These are phyloP conservation scores for Drosophila pachea DNA, from an alignment of 1,140 invertebrate species.

Conservation along the genomic window DNA sequence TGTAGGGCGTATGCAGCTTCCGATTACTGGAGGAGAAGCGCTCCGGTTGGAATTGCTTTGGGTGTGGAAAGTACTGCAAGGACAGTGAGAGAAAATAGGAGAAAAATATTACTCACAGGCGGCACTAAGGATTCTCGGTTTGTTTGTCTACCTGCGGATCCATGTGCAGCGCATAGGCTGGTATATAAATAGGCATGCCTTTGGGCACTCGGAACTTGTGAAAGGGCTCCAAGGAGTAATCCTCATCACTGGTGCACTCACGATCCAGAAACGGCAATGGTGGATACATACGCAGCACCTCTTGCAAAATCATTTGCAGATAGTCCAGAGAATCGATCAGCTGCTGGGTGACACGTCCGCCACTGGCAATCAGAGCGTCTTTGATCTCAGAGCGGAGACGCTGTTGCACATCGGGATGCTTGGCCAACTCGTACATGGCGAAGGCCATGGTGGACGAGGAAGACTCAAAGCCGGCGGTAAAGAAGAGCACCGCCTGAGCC, in stretches of 20 bases:
- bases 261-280: conserved; percentile 81
- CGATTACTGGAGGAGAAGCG: conserved; percentile 81
- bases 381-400: conserved; percentile 79
- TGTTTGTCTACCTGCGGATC: conserved; percentile 57
- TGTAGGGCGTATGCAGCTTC: conserved; percentile 79
- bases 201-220: conserved; percentile 58
- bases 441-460: conserved; percentile 79
- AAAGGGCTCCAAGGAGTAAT: conserved; percentile 58
- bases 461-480: conserved; percentile 82
- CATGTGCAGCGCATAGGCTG: conserved; percentile 69
- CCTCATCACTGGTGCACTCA: conserved; percentile 65
- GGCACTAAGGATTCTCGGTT: no score
- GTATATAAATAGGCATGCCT: conserved; percentile 71
- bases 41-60: conserved; percentile 84
- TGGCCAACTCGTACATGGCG: conserved; percentile 80
- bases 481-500: conserved; percentile 84
- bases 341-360: conserved; percentile 78
- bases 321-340: conserved; percentile 79
- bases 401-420: conserved; percentile 78
- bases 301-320: conserved; percentile 78
- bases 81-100: neutral
- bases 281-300: conserved; percentile 82
- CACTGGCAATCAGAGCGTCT: conserved; percentile 69
- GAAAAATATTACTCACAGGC: neutral
- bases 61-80: conserved; percentile 83